Base-by-base conservation (phyloP, 2,113 vertebrate species). In the Tachysurus fulvidraco region DNA sequence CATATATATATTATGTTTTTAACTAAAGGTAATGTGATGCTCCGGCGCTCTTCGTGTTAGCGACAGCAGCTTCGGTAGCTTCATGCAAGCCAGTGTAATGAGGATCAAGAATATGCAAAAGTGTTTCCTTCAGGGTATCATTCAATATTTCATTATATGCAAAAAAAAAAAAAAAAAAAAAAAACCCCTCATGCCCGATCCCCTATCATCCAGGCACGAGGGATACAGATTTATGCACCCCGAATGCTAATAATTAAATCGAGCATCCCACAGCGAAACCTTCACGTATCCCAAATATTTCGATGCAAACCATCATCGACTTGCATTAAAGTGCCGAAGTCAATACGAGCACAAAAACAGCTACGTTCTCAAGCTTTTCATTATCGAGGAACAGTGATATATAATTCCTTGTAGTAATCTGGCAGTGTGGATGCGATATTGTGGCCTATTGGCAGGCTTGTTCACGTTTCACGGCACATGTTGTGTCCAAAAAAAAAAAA, bases 381-480 rank as follows among this genome's bases (percentile, higher is more conserved):
- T 94, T 93, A 92, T 93, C 93, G 94, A 95, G 95, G 95, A 97
- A 96, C 94, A 96, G 96, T 96, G 96, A 98, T 97, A 97, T 95
- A 96, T 97, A 96, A 97, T 96, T 96, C 96, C 96, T 96, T 96
- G 96, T 96, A 96, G 95, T 97, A 96, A 95, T 95, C 96, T 96
- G 96, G 96, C 97, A 98, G 96, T 97, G 97, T 96, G 96, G 96
- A 97, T 96, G 96, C 97, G 97, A 96, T 96, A 97, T 97, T 96
- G 96, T 96, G 97, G 96, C 97, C 97, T 98, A 97, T 98, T 98
- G 97, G 97, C 96, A 96, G 96, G 95, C 97, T 98, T 96, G 97
- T 98, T 98, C 98, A 97, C 96, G 95, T 97, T 96, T 97, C 97
- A 95, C 96, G 96, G 97, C 94, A 91, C 97, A 97, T 93, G 94